Evolutionary conservation across 1,140 invertebrate genomes (phyloP).

Genomic region (Eurosta solidaginis): DNA sequence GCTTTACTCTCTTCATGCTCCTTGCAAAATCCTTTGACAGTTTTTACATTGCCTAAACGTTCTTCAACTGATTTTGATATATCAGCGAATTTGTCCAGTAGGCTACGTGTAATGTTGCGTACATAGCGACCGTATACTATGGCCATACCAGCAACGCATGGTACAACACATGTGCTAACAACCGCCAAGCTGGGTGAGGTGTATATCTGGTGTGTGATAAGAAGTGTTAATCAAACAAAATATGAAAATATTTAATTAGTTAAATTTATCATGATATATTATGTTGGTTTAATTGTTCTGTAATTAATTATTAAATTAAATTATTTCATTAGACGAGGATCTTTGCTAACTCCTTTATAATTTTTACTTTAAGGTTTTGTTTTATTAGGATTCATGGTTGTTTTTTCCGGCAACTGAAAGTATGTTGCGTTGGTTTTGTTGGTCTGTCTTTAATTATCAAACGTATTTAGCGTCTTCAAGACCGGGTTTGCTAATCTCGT

Average conservation of each 20-base stretch:
- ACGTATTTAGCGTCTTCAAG: no score
- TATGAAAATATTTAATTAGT: slow-evolving; percentile 15
- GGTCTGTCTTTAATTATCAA: no score
- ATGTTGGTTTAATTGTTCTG: not conserved
- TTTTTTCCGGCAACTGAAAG: no score
- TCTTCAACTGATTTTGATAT: slow-evolving; percentile 90
- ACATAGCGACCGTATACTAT: slow-evolving; percentile 90
- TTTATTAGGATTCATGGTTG: no score
- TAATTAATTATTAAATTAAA: no score
- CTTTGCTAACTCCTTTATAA: no score
- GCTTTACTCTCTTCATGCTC: slow-evolving; percentile 76
- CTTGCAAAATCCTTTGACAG: slow-evolving; percentile 90
- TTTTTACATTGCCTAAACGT: slow-evolving; percentile 89
- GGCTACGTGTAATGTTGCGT: slow-evolving; percentile 78
- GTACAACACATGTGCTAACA: slow-evolving; percentile 85
- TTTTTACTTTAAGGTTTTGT: no score
- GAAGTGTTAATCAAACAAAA: not conserved
- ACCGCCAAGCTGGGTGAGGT: slow-evolving; percentile 86
- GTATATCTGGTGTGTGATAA: slow-evolving; percentile 70
- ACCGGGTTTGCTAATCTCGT: no score
- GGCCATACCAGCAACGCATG: slow-evolving; percentile 82
- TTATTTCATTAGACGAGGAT: no score
- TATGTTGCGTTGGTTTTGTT: no score
- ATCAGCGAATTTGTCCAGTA: slow-evolving; percentile 83
- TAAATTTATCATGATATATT: not conserved